Evolutionary conservation across 2,113 vertebrate genomes (phyloP), one percentile per base, ranked within the genome.

Genomic region (Sinocyclocheilus rhinocerous): DNA sequence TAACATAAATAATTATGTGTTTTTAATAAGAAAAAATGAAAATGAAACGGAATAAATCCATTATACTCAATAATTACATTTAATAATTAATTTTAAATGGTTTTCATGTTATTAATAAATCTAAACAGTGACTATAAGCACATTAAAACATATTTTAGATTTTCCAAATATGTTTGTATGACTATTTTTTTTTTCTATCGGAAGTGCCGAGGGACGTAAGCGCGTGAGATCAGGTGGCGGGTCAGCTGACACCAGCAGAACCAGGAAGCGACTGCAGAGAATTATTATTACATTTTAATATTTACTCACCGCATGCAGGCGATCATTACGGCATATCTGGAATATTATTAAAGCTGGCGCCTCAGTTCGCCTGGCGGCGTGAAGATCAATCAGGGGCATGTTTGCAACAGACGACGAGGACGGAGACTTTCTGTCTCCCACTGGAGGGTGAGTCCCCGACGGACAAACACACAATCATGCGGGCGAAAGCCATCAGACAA

Each of bases 321-420:
- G 1, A 11, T 22, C 36, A 24, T n/a, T 18, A 1, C 39, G 61
- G 39, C 55, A 59, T 81, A 63, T 63, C 39, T 81, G 29, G 36
- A 10, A 45, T 65, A 63, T 8, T 8, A 26, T 22, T 63, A 61
- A 6, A 26, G 16, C 59, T 13, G 3, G 11, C 10, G 26, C 8
- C 67, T n/a, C 48, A 5, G 29, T 57, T n/a, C 45, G 12, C 2
- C 15, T 22, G 9, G 67, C 33, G 20, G 29, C 45, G 29, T 39
- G 29, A 33, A 6, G 18, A 61, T 69, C 22, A 83, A 6, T 29
- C 39, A 29, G 18, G 83, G 80, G 24, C 9, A 98, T 98, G 97
- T 98, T 98, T 52, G 95, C 93, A 15, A 92, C 90, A 3, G 95
- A 98, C 5, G 97, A 98, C 42, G 97, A 98, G 6, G 97, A 99